Conservation (phyloP, 2,113 vertebrate species). For the Mixornis gularis region DNA sequence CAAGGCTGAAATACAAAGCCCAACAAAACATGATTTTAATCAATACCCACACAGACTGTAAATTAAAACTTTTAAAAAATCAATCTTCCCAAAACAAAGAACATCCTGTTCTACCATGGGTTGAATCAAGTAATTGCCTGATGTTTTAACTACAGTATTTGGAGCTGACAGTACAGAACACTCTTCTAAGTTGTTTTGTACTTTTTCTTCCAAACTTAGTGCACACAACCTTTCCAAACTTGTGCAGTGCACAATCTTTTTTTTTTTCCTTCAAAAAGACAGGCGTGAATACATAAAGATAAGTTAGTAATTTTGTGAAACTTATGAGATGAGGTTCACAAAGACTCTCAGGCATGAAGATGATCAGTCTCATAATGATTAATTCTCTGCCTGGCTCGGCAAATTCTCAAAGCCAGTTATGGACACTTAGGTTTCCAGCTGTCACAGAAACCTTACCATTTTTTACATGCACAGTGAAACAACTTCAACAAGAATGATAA, state of each 20-base stretch:
- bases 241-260: neutral
- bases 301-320: neutral
- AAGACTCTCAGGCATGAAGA: neutral
- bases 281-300: neutral
- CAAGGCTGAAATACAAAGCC: neutral
- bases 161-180: neutral
- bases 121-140: neutral
- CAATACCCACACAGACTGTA: neutral
- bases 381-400: neutral
- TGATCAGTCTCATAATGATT: neutral
- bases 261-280: neutral
- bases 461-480: neutral
- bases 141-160: neutral
- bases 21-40: neutral
- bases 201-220: neutral
- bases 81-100: neutral
- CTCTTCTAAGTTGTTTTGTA: accelerated
- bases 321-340: neutral
- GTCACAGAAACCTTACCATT: neutral
- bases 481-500: neutral
- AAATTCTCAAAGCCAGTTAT: neutral
- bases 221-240: neutral
- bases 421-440: neutral
- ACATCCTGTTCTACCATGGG: neutral
- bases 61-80: neutral